Evolutionary conservation across 1,140 invertebrate species (phyloP), one percentile per base, ranked within the genome.

Genomic region (Aleiodes sp.): DNA sequence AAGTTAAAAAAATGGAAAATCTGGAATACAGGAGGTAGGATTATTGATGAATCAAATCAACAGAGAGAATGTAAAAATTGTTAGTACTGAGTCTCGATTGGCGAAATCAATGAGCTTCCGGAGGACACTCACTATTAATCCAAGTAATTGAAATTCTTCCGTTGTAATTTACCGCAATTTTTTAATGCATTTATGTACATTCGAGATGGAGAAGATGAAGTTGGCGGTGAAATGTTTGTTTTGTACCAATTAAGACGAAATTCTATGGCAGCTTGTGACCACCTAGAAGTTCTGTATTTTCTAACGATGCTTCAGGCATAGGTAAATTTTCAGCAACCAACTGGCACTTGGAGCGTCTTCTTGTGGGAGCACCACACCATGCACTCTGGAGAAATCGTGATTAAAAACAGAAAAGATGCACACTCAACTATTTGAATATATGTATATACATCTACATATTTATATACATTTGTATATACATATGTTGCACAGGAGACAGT

Each of bases 401-500:
- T 52, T 52, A 52, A 52, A 52, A 52, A 52, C 21, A 16, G 26
- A 29, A 33, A 29, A 31, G n/a, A 33, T n/a, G n/a, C n/a, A n/a
- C n/a, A n/a, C n/a, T n/a, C n/a, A n/a, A n/a, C n/a, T n/a, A n/a
- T n/a, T n/a, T n/a, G n/a, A n/a, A n/a, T n/a, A n/a, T n/a, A n/a
- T n/a, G 12, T 16, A 46, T 46, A 16, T 16, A 46, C 8, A 46
- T 37, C 35, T 37, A n/a, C 35, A n/a, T 37, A 7, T 37, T n/a
- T 37, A 8, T 37, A n/a, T n/a, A n/a, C n/a, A n/a, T n/a, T n/a
- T n/a, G n/a, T n/a, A n/a, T n/a, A n/a, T n/a, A 9, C 28, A 33
- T 10, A 16, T 37, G 57, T 59, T 24, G n/a, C n/a, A n/a, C n/a
- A 33, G 26, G n/a, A 68, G 65, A 68, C 57, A 61, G 65, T 61